Evolutionary conservation across 2,888 invertebrate genomes (phyloP).

Genomic region (Macaria notata): DNA sequence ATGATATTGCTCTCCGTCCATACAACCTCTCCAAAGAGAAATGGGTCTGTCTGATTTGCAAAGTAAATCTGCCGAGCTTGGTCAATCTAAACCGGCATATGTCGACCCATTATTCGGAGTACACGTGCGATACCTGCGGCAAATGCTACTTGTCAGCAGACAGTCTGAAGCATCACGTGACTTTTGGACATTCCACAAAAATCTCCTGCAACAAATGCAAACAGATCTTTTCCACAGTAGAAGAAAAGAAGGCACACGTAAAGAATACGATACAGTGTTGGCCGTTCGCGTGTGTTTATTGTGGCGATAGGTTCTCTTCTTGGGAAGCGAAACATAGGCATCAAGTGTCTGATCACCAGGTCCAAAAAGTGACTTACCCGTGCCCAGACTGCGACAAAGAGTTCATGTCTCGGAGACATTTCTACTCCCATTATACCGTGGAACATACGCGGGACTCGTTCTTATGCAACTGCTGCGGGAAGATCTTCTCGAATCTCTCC

Average conservation of each 20-base stretch:
- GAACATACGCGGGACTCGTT: conserved; percentile 58
- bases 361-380: conserved; percentile 45
- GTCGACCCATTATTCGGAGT: conserved; percentile 59
- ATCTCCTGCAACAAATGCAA: conserved; percentile 64
- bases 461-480: conserved; percentile 58
- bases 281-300: conserved; percentile 57
- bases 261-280: conserved; percentile 56
- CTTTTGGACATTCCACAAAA: conserved; percentile 55
- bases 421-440: conserved; percentile 60
- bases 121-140: conserved; percentile 68
- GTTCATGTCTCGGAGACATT: conserved; percentile 52
- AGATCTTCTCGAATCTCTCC: conserved; percentile 53
- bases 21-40: conserved; percentile 58
- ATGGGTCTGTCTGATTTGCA: conserved; percentile 58
- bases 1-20: conserved; percentile 62
- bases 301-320: conserved; percentile 64
- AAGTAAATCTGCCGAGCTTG: conserved; percentile 55
- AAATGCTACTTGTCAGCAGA: conserved; percentile 59
- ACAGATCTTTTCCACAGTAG: conserved; percentile 53
- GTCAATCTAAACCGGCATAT: conserved; percentile 64
- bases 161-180: conserved; percentile 62
- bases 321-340: conserved; percentile 67
- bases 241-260: conserved; percentile 55
- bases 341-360: conserved; percentile 50
- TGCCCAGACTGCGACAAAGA: conserved; percentile 60